A percentile compares a stretch with the other conserved stretches of the same genome.
phyloP scores from a whole-genome alignment of 2,113 vertebrate genomes.

The Phrynosoma platyrhinos region DNA sequence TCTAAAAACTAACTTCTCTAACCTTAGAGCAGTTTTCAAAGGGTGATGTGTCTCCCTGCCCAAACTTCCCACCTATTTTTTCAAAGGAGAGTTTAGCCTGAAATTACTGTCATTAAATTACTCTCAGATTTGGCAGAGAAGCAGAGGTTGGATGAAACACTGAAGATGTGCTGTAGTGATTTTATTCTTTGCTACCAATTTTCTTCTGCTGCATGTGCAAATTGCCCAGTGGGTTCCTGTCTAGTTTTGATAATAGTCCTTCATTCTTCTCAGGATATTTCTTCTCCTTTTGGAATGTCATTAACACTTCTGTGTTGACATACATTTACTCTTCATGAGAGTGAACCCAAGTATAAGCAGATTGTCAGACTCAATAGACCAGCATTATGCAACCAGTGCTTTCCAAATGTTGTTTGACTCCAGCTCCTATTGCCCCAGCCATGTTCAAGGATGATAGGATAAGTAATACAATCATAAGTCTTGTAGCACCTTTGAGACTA shows the following conservation, averaged over 20 bases:
- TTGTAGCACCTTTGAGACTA: too few relatives aligned
- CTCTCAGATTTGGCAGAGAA: neutral
- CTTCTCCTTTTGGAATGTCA: neutral
- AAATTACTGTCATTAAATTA: neutral
- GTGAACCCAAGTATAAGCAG: neutral
- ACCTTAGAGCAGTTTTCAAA: neutral
- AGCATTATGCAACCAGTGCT: too few relatives aligned
- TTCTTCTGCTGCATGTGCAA: conserved; percentile 26
- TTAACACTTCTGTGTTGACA: neutral
- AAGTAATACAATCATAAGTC: neutral
- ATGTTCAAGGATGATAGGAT: neutral
- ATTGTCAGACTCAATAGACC: neutral
- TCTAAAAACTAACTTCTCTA: too few relatives aligned
- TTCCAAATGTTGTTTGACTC: too few relatives aligned
- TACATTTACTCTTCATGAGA: neutral
- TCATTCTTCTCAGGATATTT: neutral
- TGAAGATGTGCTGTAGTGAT: too few relatives aligned
- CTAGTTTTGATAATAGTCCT: neutral
- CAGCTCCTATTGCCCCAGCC: neutral
- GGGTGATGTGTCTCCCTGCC: accelerated
- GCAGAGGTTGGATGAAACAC: neutral
- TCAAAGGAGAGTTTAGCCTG: neutral
- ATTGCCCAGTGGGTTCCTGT: neutral
- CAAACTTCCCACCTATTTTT: conserved; percentile 11
- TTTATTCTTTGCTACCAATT: neutral